A percentile compares a stretch with the other conserved stretches of the same genome.
Evolutionary conservation across 2,797 vertebrate genomes (phyloP).

Genomic region (Choloepus didactylus): DNA sequence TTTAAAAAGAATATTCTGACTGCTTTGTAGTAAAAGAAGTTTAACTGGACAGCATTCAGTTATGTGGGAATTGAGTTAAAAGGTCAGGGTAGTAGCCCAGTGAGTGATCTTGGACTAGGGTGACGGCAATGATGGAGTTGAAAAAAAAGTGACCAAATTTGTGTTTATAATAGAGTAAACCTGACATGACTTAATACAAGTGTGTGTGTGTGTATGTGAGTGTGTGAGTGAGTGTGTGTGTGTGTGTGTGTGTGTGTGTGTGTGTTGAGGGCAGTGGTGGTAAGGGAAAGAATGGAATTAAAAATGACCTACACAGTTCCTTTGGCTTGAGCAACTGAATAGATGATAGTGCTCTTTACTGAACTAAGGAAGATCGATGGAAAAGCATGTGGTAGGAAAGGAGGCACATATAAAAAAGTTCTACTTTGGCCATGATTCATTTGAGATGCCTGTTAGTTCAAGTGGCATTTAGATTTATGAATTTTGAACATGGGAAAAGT

Average conservation of each 20-base stretch:
- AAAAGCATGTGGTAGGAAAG: background rate
- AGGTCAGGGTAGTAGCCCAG: too few species aligned
- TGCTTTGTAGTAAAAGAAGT: background rate
- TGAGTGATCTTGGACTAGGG: background rate
- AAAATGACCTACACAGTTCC: background rate
- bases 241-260: too few species aligned
- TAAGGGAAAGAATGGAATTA: background rate
- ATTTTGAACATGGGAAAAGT: constrained; percentile 20
- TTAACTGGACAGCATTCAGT: background rate
- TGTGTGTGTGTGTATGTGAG: too few species aligned
- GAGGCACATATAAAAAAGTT: constrained; percentile 54
- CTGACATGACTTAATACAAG: background rate
- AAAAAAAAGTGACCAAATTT: background rate
- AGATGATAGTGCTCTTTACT: background rate
- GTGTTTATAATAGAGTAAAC: background rate
- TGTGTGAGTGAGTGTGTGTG: too few species aligned
- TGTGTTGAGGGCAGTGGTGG: too few species aligned
- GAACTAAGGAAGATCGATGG: background rate
- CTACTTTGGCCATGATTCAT: constrained; percentile 47
- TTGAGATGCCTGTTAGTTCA: constrained; percentile 35
- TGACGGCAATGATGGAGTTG: background rate
- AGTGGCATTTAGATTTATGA: constrained; percentile 52
- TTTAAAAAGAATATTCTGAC: background rate
- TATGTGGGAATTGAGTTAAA: background rate
- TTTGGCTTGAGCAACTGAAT: background rate